Evolutionary conservation across 1,140 invertebrate species (phyloP), one percentile per base, ranked within the genome.

Genomic region (Dendroctonus ponderosae): DNA sequence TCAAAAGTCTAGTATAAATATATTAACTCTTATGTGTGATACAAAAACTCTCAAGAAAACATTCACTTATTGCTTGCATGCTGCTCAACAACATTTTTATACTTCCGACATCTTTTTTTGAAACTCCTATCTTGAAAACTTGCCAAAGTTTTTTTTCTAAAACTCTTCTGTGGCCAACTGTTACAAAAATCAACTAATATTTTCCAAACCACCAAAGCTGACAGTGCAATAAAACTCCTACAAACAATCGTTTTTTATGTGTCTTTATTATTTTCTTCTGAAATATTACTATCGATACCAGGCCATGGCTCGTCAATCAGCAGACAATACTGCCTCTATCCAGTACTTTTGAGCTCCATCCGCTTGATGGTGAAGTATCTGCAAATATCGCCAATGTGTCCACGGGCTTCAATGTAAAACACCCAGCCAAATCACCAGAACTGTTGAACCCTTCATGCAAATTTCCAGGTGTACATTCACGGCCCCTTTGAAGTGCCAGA

Each of bases 321-420:
- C 85, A 84, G 85, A 80, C 82, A 66, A 51, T 82, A 3, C 58
- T 85, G 14, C 75, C 79, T 51, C 71, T 75, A 44, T 82, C 82
- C 12, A 76, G 81, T 38, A 83, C 82, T 3, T 82, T 88, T n/a
- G 83, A 80, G 8, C 83, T 88, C 2, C 86, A 87, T 79, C 86
- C 86, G 0, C 70, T 89, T 6, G 86, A 89, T 72, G 87, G 87
- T 3, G 87, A 89, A 76, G 84, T 87, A 11, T 88, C 88, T 73
- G 84, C 85, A 0, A 86, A 88, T 74, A 80, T 87, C n/a, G 84
- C 87, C n/a, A 87, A 87, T 62, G 80, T 88, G 49, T 85, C 85
- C 0, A 83, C 82, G 4, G 81, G 82, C 14, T 88, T 86, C 71
- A 80, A 82, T 72, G 85, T 85, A 77, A 81, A 14, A 46, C 48